Evolutionary conservation across 2,797 vertebrate genomes (phyloP).

Genomic region (Chelon labrosus): DNA sequence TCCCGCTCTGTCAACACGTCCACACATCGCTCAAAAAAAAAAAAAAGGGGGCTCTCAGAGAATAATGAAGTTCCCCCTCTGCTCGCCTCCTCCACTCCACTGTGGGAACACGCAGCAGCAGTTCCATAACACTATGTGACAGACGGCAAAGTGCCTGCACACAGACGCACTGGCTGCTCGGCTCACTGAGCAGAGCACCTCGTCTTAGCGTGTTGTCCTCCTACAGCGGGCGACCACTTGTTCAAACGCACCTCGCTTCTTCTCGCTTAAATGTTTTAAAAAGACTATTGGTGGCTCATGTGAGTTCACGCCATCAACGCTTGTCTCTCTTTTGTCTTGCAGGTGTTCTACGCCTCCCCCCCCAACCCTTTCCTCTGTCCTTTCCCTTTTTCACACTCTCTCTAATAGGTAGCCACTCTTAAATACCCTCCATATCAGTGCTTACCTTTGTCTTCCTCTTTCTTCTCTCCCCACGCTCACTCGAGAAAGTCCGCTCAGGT

Average conservation of each 20-base stretch:
- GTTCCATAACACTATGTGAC: conserved; percentile 68
- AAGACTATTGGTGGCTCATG: conserved; percentile 41
- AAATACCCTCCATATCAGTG: conserved; percentile 49
- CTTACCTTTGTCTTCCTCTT: conserved; percentile 80
- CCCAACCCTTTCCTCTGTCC: neutral
- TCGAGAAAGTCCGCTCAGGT: conserved; percentile 78
- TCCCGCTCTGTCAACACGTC: conserved; percentile 69
- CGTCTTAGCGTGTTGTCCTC: conserved; percentile 34
- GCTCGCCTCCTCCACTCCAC: conserved; percentile 45
- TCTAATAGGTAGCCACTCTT: conserved; percentile 48
- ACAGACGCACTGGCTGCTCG: conserved; percentile 49
- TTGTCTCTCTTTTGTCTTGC: conserved; percentile 74
- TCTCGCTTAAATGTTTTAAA: conserved; percentile 10
- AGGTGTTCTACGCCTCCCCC: conserved; percentile 35
- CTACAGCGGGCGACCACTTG: conserved; percentile 37
- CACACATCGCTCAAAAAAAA: conserved; percentile 60
- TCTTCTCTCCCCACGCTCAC: conserved; percentile 72
- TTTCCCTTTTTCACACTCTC: conserved; percentile 23
- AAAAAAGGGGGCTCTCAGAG: conserved; percentile 50
- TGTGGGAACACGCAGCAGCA: conserved; percentile 65
- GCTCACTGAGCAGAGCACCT: conserved; percentile 35
- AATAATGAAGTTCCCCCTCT: conserved; percentile 78
- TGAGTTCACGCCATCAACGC: conserved; percentile 56
- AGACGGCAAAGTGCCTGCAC: conserved; percentile 66
- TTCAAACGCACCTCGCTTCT: conserved; percentile 19